These are phyloP conservation scores for Hymenopus coronatus DNA, from an alignment of 2,888 invertebrate genomes.

Conservation along the genomic window DNA sequence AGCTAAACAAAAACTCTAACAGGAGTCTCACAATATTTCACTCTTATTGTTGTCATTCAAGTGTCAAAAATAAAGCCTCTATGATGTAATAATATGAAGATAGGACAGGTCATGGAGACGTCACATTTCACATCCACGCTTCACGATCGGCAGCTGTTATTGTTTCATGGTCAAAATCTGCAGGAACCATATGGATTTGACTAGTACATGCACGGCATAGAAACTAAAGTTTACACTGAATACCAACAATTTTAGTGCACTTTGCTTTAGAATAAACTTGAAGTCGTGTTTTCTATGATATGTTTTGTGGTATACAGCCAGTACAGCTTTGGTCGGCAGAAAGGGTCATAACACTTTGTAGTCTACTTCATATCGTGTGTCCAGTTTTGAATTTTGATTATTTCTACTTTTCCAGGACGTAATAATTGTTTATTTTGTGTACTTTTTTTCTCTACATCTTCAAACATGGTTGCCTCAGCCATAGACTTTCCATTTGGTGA, in stretches of 20 bases:
- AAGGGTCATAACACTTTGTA: neutral
- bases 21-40: conserved; percentile 7
- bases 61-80: conserved; percentile 32
- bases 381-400: too few relatives aligned
- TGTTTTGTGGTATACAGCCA: neutral
- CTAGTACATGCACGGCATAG: neutral
- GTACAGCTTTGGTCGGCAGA: neutral
- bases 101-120: conserved; percentile 17
- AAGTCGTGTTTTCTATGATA: neutral
- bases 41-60: conserved; percentile 20
- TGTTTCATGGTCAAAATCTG: neutral
- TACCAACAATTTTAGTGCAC: neutral
- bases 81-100: conserved; percentile 24
- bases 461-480: too few relatives aligned
- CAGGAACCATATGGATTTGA: neutral
- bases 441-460: too few relatives aligned
- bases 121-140: conserved; percentile 6
- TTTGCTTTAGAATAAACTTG: neutral
- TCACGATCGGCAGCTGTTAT: neutral
- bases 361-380: neutral
- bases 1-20: conserved; percentile 14
- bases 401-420: too few relatives aligned
- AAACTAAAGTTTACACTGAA: neutral
- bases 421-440: too few relatives aligned
- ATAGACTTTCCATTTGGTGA: too few relatives aligned